Percentiles rank a stretch among this genome's conserved stretches.
These are phyloP conservation scores for Rhombomys opimus DNA, from an alignment of 2,113 vertebrate genomes.

Conservation along the genomic window DNA sequence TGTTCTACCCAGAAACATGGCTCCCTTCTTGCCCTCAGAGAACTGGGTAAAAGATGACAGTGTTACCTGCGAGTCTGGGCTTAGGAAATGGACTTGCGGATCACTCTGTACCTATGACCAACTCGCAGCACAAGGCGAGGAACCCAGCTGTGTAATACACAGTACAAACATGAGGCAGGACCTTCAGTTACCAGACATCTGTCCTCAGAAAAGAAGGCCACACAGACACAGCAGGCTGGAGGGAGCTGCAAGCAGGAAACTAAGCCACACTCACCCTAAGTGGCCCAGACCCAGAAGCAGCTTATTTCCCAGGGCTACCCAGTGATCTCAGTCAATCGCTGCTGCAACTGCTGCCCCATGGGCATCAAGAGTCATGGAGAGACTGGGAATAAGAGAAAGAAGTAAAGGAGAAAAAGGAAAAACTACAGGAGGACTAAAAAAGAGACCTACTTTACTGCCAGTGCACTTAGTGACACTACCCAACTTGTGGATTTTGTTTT, in stretches of 20 bases:
- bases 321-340: not conserved
- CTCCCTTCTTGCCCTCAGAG: not conserved
- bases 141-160: not conserved
- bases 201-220: not conserved
- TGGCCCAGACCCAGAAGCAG: not conserved
- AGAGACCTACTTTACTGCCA: not conserved
- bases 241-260: constrained; percentile 7
- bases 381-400: not conserved
- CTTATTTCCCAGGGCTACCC: not conserved
- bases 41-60: not conserved
- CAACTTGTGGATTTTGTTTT: not conserved
- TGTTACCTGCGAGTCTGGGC: not conserved
- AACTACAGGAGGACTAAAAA: not conserved
- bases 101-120: not conserved
- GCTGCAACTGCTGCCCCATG: not conserved
- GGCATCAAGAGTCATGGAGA: not conserved
- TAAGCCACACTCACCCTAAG: not conserved
- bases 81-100: not conserved
- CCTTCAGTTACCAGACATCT: not conserved
- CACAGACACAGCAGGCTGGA: not conserved
- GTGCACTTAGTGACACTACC: not conserved
- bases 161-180: not conserved
- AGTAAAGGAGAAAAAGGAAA: not conserved
- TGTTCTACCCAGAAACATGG: constrained; percentile 2
- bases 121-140: not conserved